These are phyloP conservation scores for Oryzias curvinotus DNA, from an alignment of 2,113 vertebrate genomes.

Conservation along the genomic window DNA sequence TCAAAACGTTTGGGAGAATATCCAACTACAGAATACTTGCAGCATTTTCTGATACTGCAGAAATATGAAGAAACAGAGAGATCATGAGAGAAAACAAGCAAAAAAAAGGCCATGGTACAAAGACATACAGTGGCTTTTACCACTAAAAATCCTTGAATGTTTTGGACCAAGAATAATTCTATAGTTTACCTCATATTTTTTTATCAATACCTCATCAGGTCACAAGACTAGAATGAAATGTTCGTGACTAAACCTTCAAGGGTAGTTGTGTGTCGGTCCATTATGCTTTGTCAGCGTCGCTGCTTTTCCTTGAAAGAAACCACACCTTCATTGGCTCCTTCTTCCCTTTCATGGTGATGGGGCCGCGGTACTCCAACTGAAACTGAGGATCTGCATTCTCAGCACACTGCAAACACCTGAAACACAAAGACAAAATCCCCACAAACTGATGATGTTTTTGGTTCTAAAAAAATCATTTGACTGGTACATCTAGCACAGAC, in stretches of 20 bases:
- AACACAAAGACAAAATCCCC: slow-evolving; percentile 12
- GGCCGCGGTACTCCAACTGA: slow-evolving; percentile 89
- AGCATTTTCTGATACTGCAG: slow-evolving; percentile 15
- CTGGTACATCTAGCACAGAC: not conserved
- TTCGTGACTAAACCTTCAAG: not conserved
- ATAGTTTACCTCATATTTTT: slow-evolving; percentile 3
- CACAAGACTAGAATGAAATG: not conserved
- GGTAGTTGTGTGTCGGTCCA: not conserved
- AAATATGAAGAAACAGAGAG: slow-evolving; percentile 24
- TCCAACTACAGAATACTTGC: too few species aligned
- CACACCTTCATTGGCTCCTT: slow-evolving; percentile 99
- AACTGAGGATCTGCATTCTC: slow-evolving; percentile 97
- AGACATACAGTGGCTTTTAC: slow-evolving; percentile 3
- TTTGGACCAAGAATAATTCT: slow-evolving; percentile 7
- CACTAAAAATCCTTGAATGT: slow-evolving; percentile 45
- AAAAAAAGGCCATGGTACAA: slow-evolving; percentile 1
- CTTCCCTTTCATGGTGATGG: slow-evolving; percentile 97
- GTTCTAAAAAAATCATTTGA: not conserved
- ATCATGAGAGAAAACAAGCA: slow-evolving; percentile 16
- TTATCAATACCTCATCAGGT: slow-evolving; percentile 1
- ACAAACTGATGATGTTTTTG: not conserved
- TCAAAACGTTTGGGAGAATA: slow-evolving; percentile 1
- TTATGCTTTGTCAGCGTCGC: slow-evolving; percentile 66
- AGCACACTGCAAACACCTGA: slow-evolving; percentile 91
- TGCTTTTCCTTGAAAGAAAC: slow-evolving; percentile 91